A percentile compares a stretch with the other conserved stretches of the same genome.
Conservation (phyloP, 2,113 vertebrate genomes). For the Columba janthina region DNA sequence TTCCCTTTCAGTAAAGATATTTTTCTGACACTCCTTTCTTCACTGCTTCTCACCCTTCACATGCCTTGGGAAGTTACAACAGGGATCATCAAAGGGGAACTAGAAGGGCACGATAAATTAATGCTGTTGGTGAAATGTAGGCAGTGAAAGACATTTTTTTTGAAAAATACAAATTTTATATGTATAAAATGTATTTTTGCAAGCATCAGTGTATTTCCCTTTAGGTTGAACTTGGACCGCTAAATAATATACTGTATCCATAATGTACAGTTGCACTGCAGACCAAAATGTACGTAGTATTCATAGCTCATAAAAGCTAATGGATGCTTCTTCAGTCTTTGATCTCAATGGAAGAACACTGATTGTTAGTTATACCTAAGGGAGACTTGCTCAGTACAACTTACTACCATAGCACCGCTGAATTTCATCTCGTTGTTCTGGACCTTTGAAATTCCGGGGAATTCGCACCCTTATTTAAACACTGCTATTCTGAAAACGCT, state of each 20-base stretch:
- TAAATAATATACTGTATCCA: background rate
- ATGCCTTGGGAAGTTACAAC: background rate
- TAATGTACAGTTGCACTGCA: background rate
- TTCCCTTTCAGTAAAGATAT: background rate
- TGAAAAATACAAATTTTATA: background rate
- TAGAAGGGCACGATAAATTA: background rate
- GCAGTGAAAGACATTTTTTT: background rate
- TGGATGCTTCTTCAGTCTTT: background rate
- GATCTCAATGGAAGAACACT: background rate
- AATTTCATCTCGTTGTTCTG: background rate
- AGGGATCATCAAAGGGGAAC: background rate
- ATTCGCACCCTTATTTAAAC: background rate
- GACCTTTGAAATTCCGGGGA: background rate
- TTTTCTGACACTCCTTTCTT: background rate
- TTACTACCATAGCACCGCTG: background rate
- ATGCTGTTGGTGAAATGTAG: background rate
- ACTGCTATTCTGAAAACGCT: slow-evolving; percentile 10
- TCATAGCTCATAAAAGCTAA: background rate
- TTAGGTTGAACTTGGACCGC: background rate
- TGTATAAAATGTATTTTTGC: background rate
- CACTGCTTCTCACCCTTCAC: background rate
- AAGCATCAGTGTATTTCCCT: background rate
- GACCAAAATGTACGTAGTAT: background rate
- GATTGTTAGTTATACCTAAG: background rate
- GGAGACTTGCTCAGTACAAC: background rate